These are phyloP conservation scores for Drosophila elegans DNA, from an alignment of 1,140 invertebrate species.

Conservation along the genomic window DNA sequence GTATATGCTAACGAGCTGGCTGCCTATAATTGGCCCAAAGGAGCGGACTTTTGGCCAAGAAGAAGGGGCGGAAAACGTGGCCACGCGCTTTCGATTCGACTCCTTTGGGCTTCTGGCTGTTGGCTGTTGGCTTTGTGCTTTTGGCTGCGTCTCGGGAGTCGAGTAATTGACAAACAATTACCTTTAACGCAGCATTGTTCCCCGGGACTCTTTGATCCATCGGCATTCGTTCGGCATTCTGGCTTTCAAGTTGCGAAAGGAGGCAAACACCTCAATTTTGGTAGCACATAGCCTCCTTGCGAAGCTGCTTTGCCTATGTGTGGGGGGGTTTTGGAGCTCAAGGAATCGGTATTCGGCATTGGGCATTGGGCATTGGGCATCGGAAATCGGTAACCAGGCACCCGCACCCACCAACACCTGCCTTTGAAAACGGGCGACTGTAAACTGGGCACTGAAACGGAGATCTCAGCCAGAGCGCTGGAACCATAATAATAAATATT, in stretches of 20 bases:
- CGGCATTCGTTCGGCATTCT: conserved; percentile 65
- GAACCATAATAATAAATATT: conserved; percentile 82
- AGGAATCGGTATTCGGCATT: conserved; percentile 1
- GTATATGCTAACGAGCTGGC: conserved; percentile 81
- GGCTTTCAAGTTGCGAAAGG: conserved; percentile 70
- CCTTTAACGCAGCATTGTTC: conserved; percentile 82
- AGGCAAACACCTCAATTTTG: conserved; percentile 80
- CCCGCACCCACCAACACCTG: conserved; percentile 56
- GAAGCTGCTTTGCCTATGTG: conserved; percentile 72
- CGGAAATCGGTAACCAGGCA: conserved; percentile 47
- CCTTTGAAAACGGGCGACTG: conserved; percentile 5
- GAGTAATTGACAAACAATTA: conserved; percentile 84
- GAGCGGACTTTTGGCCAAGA: conserved; percentile 8
- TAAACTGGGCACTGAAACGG: conserved; percentile 3
- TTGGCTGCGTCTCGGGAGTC: conserved; percentile 65
- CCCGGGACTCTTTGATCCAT: conserved; percentile 71
- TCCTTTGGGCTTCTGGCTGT: conserved; percentile 7
- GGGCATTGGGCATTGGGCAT: conserved; percentile 4
- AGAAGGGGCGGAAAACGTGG: conserved; percentile 20
- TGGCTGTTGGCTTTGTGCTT: conserved; percentile 1
- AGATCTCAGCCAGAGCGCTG: conserved; percentile 32
- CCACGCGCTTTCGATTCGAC: conserved; percentile 58
- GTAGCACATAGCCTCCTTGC: conserved; percentile 40
- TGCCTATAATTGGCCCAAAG: conserved; percentile 74
- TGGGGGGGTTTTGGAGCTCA: conserved; percentile 12